Conservation (phyloP, 2,888 invertebrate species). For the Orthosia gothica region DNA sequence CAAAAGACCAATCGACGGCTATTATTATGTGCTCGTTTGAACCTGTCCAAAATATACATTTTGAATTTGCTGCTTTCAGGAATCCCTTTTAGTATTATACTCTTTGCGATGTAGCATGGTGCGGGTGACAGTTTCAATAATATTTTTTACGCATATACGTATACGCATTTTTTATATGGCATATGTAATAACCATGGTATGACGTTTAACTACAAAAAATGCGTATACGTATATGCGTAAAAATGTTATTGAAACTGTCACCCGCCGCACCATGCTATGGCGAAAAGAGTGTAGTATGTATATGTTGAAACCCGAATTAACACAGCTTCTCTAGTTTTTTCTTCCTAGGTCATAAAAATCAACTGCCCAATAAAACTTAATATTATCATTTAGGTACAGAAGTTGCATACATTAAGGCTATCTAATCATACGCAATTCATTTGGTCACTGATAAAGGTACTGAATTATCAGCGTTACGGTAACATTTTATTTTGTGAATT, state of each 20-base stretch:
- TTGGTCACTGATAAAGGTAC: constrained; percentile 33
- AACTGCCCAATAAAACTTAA: constrained; percentile 5
- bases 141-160: too few species aligned
- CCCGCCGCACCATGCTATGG: too few species aligned
- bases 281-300: too few species aligned
- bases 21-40: neutral
- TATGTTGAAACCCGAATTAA: neutral
- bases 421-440: constrained; percentile 57
- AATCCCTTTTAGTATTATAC: constrained; percentile 1
- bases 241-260: too few species aligned
- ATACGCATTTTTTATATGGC: too few species aligned
- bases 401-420: constrained; percentile 32
- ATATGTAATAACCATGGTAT: too few species aligned
- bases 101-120: too few species aligned
- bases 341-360: constrained; percentile 8
- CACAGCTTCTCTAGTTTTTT: neutral
- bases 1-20: too few species aligned
- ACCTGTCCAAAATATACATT: neutral
- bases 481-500: constrained; percentile 25
- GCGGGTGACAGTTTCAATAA: too few species aligned
- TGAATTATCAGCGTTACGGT: constrained; percentile 36
- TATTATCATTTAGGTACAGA: constrained; percentile 16
- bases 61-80: neutral
- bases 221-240: too few species aligned
- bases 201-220: too few species aligned